A percentile compares a stretch with the other conserved stretches of the same genome.
These are phyloP conservation scores for Anoplophora glabripennis DNA, from an alignment of 1,140 invertebrate genomes.

Conservation along the genomic window DNA sequence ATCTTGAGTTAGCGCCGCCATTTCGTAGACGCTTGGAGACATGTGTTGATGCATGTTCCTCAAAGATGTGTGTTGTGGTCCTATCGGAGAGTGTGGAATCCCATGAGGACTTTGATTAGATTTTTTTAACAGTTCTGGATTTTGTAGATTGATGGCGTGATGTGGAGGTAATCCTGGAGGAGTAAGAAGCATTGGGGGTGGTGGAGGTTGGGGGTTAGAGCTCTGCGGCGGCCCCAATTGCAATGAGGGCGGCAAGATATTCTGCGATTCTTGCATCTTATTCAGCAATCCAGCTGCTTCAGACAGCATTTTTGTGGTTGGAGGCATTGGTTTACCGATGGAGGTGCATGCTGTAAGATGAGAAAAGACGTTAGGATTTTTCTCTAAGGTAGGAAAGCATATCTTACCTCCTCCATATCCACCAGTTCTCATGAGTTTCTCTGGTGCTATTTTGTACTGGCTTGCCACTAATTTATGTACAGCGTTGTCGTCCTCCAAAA, in stretches of 20 bases:
- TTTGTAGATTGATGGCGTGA: constrained; percentile 58
- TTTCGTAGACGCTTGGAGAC: constrained; percentile 88
- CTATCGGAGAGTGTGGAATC: constrained; percentile 59
- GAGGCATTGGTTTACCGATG: constrained; percentile 71
- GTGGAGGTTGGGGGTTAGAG: constrained; percentile 47
- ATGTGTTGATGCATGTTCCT: constrained; percentile 74
- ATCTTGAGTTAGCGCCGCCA: constrained; percentile 94
- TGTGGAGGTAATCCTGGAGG: constrained; percentile 64
- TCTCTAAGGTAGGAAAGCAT: neutral
- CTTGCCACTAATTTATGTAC: constrained; percentile 94
- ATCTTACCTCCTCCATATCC: constrained; percentile 73
- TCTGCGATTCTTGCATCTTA: constrained; percentile 69
- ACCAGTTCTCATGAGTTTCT: constrained; percentile 92
- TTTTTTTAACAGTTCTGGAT: constrained; percentile 56
- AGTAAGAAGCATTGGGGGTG: constrained; percentile 60
- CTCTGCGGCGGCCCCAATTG: constrained; percentile 53
- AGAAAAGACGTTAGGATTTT: neutral
- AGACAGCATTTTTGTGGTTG: constrained; percentile 70
- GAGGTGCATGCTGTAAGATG: constrained; percentile 62
- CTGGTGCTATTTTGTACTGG: constrained; percentile 96
- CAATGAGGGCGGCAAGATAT: constrained; percentile 49
- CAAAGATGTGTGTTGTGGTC: constrained; percentile 63
- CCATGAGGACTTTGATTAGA: constrained; percentile 52
- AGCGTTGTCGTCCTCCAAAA: constrained; percentile 94
- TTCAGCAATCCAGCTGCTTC: constrained; percentile 68